phyloP scores from a whole-genome alignment of 2,113 vertebrate species.

The Hipposideros armiger region DNA sequence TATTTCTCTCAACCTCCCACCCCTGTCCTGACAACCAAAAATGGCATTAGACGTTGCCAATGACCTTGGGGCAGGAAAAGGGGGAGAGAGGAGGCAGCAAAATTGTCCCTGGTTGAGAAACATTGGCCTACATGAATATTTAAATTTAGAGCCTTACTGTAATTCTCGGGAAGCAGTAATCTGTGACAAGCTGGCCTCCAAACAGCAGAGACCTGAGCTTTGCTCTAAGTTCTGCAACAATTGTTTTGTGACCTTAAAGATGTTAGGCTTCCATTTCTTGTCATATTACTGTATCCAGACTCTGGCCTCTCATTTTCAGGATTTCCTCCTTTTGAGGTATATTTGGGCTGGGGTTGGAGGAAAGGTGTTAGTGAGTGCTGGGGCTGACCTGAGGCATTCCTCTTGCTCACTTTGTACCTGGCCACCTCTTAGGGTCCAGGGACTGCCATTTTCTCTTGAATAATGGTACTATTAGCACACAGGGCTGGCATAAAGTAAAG shows the following conservation, averaged over 20 bases:
- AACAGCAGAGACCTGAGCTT: not conserved
- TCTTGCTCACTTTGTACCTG: not conserved
- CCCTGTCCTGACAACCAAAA: not conserved
- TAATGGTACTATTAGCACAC: not conserved
- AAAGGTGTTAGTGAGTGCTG: not conserved
- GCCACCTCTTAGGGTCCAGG: not conserved
- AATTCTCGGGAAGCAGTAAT: not conserved
- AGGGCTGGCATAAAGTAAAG: not conserved
- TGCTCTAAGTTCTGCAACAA: too few species aligned
- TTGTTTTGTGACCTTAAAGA: not conserved
- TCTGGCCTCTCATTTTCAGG: not conserved
- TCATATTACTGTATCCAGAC: not conserved
- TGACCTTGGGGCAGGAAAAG: too few species aligned
- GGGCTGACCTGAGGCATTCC: not conserved
- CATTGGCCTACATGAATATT: not conserved
- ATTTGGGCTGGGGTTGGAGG: not conserved
- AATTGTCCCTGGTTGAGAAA: not conserved
- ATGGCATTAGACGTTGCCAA: not conserved
- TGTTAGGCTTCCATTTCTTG: not conserved
- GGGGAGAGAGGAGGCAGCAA: not conserved
- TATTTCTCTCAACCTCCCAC: not conserved
- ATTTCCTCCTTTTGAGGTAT: not conserved
- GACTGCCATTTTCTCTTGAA: not conserved
- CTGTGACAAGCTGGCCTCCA: not conserved
- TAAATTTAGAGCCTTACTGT: not conserved